Conservation (phyloP, 2,888 invertebrate genomes). For the Drosophila multiciliata region DNA sequence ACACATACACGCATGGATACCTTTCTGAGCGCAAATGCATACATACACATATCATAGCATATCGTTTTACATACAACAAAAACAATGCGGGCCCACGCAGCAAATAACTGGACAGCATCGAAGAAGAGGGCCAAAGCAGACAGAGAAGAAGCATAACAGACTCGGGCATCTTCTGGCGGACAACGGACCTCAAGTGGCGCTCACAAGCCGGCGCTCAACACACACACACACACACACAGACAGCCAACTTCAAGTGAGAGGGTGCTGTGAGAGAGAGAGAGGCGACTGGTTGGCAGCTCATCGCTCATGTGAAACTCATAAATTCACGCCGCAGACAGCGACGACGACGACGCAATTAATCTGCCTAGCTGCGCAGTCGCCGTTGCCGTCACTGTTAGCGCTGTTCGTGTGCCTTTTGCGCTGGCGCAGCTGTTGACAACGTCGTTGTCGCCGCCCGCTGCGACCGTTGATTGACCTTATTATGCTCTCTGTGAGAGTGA, state of each 20-base stretch:
- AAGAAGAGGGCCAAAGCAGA: slow-evolving; percentile 5
- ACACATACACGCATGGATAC: neutral
- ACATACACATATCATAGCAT: slow-evolving; percentile 32
- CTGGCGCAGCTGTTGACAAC: slow-evolving; percentile 77
- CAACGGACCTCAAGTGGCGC: slow-evolving; percentile 72
- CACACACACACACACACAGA: slow-evolving; percentile 14
- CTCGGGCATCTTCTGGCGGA: slow-evolving; percentile 22
- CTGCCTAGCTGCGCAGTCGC: slow-evolving; percentile 59
- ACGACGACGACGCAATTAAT: slow-evolving; percentile 69
- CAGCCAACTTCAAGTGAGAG: slow-evolving; percentile 6
- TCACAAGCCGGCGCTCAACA: slow-evolving; percentile 57
- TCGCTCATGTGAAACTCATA: slow-evolving; percentile 79
- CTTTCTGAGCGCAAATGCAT: neutral
- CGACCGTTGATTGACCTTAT: slow-evolving; percentile 81
- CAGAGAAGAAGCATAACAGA: slow-evolving; percentile 29
- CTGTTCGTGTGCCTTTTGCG: slow-evolving; percentile 46
- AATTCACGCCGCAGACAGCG: slow-evolving; percentile 67
- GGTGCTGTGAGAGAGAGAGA: slow-evolving; percentile 16
- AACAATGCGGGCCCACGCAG: slow-evolving; percentile 74
- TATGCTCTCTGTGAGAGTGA: slow-evolving; percentile 63
- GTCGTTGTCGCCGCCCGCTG: slow-evolving; percentile 73
- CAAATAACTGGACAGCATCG: slow-evolving; percentile 18
- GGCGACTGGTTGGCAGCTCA: slow-evolving; percentile 35
- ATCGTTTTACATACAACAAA: slow-evolving; percentile 54
- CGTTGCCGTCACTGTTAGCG: slow-evolving; percentile 7